These are phyloP conservation scores for Dermatophagoides farinae DNA, from an alignment of 1,140 invertebrate genomes.

Conservation along the genomic window DNA sequence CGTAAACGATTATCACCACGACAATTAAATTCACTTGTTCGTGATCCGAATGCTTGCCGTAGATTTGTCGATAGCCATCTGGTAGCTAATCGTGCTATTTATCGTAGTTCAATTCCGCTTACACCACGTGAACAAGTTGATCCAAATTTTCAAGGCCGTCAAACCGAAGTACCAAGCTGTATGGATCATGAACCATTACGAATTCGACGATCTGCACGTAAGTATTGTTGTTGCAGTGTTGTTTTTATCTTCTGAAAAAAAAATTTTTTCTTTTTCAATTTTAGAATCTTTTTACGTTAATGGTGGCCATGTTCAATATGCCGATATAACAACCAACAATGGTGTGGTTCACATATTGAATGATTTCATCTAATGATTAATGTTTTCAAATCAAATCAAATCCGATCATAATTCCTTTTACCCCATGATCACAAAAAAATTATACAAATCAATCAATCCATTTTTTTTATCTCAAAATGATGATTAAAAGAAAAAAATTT, in stretches of 20 bases:
- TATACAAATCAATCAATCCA: no score
- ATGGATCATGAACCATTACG: not conserved
- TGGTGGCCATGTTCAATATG: not conserved
- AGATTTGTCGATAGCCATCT: not conserved
- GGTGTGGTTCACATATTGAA: constrained; percentile 4
- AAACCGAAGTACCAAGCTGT: not conserved
- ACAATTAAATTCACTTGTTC: not conserved
- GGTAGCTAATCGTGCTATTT: not conserved
- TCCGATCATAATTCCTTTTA: no score
- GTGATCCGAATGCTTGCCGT: not conserved
- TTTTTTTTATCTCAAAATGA: no score
- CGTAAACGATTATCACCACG: not conserved
- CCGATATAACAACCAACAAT: not conserved
- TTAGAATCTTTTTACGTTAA: constrained; percentile 4
- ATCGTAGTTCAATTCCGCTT: not conserved
- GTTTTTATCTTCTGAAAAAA: not conserved
- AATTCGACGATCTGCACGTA: not conserved
- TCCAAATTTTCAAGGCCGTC: not conserved
- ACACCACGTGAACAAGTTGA: not conserved
- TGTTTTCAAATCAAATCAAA: no score
- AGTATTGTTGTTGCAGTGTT: not conserved
- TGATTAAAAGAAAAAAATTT: no score
- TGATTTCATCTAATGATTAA: not conserved
- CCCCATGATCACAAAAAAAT: no score
- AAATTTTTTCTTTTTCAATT: not conserved